Percentiles rank a stretch among this genome's conserved stretches.
These are phyloP conservation scores for Spilogale gracilis DNA, from an alignment of 2,113 vertebrate genomes.

Conservation along the genomic window DNA sequence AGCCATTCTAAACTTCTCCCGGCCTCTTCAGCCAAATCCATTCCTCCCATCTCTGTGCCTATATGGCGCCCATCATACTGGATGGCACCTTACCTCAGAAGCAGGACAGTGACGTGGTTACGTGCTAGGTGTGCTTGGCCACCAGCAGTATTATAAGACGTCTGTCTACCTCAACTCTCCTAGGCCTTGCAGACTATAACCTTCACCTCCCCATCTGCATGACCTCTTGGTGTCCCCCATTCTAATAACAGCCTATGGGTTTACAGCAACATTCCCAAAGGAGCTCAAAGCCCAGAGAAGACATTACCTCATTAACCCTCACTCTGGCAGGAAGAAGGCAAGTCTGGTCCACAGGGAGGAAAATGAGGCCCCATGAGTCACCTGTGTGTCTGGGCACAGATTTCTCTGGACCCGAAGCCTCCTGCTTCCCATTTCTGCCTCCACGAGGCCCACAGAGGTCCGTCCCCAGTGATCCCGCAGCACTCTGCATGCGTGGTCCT, in stretches of 20 bases:
- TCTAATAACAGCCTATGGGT: conserved; percentile 42
- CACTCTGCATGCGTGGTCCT: accelerated
- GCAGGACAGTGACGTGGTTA: not conserved
- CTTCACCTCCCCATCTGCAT: not conserved
- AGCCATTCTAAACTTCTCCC: not conserved
- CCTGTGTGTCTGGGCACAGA: not conserved
- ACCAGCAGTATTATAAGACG: accelerated
- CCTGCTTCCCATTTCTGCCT: not conserved
- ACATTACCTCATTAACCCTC: not conserved
- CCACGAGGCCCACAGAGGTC: accelerated
- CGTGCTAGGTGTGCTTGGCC: accelerated
- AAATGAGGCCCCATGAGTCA: not conserved
- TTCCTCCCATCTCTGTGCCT: not conserved
- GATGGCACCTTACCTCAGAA: accelerated
- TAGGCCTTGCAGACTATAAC: not conserved
- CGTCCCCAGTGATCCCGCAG: accelerated
- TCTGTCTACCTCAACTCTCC: too few relatives aligned
- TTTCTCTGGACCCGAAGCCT: not conserved
- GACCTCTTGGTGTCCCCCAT: not conserved
- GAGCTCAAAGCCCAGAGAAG: conserved; percentile 36
- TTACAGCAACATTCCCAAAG: conserved; percentile 64
- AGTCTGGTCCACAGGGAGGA: not conserved
- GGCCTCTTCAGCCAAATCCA: not conserved
- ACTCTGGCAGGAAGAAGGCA: not conserved
- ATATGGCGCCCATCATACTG: accelerated